These are phyloP conservation scores for Phlogophora meticulosa DNA, from an alignment of 2,888 invertebrate genomes.

Conservation along the genomic window DNA sequence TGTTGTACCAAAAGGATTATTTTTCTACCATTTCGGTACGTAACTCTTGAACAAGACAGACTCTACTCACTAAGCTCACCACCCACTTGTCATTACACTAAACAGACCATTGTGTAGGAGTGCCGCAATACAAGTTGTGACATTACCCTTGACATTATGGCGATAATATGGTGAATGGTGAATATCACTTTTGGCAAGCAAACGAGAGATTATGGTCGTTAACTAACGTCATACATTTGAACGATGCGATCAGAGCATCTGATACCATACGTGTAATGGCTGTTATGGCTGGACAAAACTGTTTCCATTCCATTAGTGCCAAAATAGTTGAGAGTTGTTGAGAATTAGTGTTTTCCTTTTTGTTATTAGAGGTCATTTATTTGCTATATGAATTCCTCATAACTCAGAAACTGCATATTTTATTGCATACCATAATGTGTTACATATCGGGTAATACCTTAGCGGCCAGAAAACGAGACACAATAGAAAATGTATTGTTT, in stretches of 20 bases:
- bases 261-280: slow-evolving; percentile 16
- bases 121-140: slow-evolving; percentile 10
- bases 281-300: slow-evolving; percentile 8
- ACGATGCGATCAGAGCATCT: slow-evolving; percentile 47
- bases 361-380: not conserved
- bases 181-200: slow-evolving; percentile 52
- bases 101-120: slow-evolving; percentile 17
- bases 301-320: slow-evolving; percentile 21
- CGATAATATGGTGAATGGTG: slow-evolving; percentile 18
- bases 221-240: slow-evolving; percentile 39
- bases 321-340: slow-evolving; percentile 18
- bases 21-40: too few species aligned
- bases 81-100: slow-evolving; percentile 1
- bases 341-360: not conserved
- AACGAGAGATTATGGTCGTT: slow-evolving; percentile 35
- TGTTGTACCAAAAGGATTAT: too few species aligned
- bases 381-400: too few species aligned
- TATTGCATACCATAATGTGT: too few species aligned
- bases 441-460: too few species aligned
- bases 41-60: too few species aligned
- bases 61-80: not conserved
- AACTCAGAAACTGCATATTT: too few species aligned
- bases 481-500: too few species aligned
- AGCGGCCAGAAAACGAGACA: too few species aligned
- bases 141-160: slow-evolving; percentile 31